These are phyloP conservation scores for Lysandra coridon DNA, from an alignment of 2,888 invertebrate species.

Conservation along the genomic window DNA sequence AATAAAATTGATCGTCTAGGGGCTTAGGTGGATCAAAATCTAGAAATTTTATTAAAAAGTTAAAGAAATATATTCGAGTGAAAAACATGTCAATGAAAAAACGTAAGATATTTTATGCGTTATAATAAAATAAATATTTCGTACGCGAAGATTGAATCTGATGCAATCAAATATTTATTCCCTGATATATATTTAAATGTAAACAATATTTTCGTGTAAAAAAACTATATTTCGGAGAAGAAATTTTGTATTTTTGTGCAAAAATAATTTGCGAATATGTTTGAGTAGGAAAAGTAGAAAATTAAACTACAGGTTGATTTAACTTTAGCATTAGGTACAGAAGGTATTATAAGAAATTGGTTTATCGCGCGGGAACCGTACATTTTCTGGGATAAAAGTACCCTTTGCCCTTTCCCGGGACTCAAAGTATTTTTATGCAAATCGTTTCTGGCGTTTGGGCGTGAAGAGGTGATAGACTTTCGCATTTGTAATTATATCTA, in stretches of 20 bases:
- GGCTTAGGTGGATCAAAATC: background rate
- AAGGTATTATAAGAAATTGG: too few species aligned
- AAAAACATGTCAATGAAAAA: background rate
- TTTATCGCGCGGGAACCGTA: too few species aligned
- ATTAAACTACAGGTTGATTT: too few species aligned
- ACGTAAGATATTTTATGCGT: background rate
- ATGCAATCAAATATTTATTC: background rate
- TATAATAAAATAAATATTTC: background rate
- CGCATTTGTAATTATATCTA: too few species aligned
- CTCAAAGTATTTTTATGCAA: too few species aligned
- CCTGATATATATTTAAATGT: background rate
- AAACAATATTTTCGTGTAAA: constrained; percentile 8
- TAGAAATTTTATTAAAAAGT: background rate
- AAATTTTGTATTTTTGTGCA: background rate
- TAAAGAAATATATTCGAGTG: background rate
- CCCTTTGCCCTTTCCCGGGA: too few species aligned
- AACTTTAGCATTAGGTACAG: too few species aligned
- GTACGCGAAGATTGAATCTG: background rate
- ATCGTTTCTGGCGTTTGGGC: too few species aligned
- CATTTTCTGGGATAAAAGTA: too few species aligned
- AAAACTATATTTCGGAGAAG: background rate
- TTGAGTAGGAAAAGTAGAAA: too few species aligned
- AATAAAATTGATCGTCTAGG: too few species aligned
- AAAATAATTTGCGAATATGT: background rate
- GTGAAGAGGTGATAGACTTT: too few species aligned